phyloP scores from a whole-genome alignment of 2,888 invertebrate species.

The Cloeon dipterum region DNA sequence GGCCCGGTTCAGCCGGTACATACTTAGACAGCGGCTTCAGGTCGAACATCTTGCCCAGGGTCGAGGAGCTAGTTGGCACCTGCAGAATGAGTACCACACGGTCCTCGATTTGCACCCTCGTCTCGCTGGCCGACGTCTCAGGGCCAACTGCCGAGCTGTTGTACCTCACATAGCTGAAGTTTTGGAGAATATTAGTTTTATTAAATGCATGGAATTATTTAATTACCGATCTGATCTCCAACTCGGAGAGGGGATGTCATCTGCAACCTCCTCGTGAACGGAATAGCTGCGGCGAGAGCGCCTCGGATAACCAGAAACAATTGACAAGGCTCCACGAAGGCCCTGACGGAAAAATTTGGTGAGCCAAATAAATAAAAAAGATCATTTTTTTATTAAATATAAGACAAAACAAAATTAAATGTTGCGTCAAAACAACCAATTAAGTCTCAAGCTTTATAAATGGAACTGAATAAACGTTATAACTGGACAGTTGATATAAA shows the following conservation, averaged over 20 bases:
- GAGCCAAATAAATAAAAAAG: no score
- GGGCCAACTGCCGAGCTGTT: no score
- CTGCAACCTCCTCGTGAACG: background rate
- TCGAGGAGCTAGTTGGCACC: conserved; percentile 33
- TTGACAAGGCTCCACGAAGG: background rate
- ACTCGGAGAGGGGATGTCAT: background rate
- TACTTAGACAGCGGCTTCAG: conserved; percentile 36
- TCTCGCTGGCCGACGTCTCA: conserved; percentile 1
- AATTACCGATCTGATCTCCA: background rate
- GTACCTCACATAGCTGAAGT: background rate
- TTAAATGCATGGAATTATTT: background rate
- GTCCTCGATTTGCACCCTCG: background rate
- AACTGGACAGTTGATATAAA: no score
- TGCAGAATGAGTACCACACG: conserved; percentile 14
- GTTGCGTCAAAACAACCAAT: no score
- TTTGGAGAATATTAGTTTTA: background rate
- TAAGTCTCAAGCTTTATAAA: no score
- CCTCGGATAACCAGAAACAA: background rate
- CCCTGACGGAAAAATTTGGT: no score
- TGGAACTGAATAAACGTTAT: no score
- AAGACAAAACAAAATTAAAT: no score
- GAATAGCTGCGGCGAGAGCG: background rate
- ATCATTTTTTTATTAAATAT: no score
- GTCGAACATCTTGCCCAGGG: conserved; percentile 45
- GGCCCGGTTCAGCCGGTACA: no score